A percentile compares a stretch with the other conserved stretches of the same genome.
Conservation (phyloP, 2,888 invertebrate species). For the Acleris holmiana region DNA sequence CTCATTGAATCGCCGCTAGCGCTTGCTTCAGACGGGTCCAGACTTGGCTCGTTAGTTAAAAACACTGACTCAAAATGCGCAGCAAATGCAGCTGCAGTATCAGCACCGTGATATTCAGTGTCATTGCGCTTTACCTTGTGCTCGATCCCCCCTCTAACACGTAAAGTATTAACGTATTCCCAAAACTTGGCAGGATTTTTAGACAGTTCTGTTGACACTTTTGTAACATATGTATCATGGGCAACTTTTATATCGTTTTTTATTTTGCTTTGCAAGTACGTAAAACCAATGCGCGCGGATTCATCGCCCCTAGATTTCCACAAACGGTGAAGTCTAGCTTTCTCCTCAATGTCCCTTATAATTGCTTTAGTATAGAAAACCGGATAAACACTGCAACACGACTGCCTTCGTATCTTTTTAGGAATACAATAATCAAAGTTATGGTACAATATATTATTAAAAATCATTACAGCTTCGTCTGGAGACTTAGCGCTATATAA, state of each 20-base stretch:
- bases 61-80: background rate
- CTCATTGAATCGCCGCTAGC: background rate
- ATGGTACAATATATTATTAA: background rate
- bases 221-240: too few species aligned
- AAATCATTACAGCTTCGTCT: background rate
- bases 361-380: constrained; percentile 9
- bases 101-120: too few species aligned
- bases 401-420: constrained; percentile 1
- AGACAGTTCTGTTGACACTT: too few species aligned
- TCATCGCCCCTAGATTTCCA: too few species aligned
- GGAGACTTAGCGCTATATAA: background rate
- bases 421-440: background rate
- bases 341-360: background rate
- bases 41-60: background rate
- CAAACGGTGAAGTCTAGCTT: constrained; percentile 5
- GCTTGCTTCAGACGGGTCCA: background rate
- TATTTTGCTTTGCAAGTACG: background rate
- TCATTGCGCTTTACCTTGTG: too few species aligned
- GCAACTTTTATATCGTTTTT: background rate
- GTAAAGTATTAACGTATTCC: too few species aligned
- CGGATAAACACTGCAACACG: background rate
- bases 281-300: background rate
- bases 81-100: too few species aligned
- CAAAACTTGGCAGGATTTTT: too few species aligned
- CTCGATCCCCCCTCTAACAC: too few species aligned